A percentile compares a stretch with the other conserved stretches of the same genome.
These are phyloP conservation scores for Pachypeltis micranthus DNA, from an alignment of 1,140 invertebrate species.

Conservation along the genomic window DNA sequence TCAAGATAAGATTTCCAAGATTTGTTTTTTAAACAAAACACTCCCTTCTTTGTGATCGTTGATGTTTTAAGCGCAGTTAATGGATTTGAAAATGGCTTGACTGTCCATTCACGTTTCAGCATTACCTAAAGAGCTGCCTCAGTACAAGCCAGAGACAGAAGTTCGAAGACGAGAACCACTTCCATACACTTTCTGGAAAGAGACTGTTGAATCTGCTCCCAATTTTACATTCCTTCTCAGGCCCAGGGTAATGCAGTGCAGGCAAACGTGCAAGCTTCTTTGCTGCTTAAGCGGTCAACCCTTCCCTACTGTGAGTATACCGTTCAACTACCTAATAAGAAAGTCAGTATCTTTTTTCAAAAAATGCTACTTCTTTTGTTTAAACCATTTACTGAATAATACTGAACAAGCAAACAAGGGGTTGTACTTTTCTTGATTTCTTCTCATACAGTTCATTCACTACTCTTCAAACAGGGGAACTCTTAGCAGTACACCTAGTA, in stretches of 20 bases:
- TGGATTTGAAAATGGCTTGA: slow-evolving; percentile 17
- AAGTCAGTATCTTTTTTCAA: no score
- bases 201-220: slow-evolving; percentile 78
- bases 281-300: slow-evolving; percentile 93
- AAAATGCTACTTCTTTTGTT: no score
- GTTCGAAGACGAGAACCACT: slow-evolving; percentile 64
- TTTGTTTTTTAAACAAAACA: no score
- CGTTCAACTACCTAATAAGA: no score
- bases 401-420: no score
- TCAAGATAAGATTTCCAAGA: no score
- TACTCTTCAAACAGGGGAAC: no score
- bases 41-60: not conserved
- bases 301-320: slow-evolving; percentile 70
- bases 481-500: no score
- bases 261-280: slow-evolving; percentile 89
- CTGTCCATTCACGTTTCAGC: slow-evolving; percentile 44
- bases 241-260: slow-evolving; percentile 92
- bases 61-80: not conserved
- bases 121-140: slow-evolving; percentile 65
- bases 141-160: slow-evolving; percentile 60
- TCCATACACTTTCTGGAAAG: slow-evolving; percentile 77
- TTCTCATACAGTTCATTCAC: no score
- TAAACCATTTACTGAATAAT: no score
- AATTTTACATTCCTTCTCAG: slow-evolving; percentile 93
- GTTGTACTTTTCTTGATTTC: no score